Conservation (phyloP, 2,797 vertebrate genomes). For the Vipera ursinii region DNA sequence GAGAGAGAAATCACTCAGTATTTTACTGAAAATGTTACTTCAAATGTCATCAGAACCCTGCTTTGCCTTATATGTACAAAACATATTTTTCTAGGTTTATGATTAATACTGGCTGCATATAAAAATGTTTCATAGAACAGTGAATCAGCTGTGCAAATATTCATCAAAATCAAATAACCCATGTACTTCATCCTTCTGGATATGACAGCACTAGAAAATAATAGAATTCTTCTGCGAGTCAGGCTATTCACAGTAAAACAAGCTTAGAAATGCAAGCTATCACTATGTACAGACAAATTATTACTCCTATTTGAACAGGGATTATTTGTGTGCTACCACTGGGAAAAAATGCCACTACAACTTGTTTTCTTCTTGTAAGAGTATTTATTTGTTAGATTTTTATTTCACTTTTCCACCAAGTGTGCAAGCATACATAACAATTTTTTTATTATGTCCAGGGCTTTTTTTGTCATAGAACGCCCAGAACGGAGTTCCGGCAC, state of each 20-base stretch:
- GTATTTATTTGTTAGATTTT: not conserved
- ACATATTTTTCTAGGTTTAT: conserved; percentile 5
- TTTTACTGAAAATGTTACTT: not conserved
- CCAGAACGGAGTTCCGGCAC: too few species aligned
- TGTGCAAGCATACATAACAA: not conserved
- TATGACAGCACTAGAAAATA: rapidly evolving
- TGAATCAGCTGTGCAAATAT: not conserved
- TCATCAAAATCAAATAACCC: not conserved
- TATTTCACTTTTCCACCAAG: not conserved
- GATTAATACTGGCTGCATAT: conserved; percentile 5
- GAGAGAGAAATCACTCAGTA: not conserved
- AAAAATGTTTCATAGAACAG: conserved; percentile 28
- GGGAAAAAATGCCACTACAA: not conserved
- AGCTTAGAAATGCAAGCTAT: not conserved
- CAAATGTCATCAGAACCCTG: not conserved
- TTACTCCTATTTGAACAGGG: not conserved
- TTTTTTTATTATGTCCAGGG: not conserved
- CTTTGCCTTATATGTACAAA: conserved; percentile 6
- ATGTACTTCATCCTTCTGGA: rapidly evolving
- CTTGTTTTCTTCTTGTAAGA: not conserved
- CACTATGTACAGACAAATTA: not conserved
- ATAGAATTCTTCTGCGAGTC: not conserved
- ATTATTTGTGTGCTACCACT: not conserved
- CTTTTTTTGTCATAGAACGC: too few species aligned
- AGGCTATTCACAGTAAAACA: not conserved